Base-by-base conservation (phyloP, 2,888 invertebrate species). In the Branchipolynoe longqiensis region DNA sequence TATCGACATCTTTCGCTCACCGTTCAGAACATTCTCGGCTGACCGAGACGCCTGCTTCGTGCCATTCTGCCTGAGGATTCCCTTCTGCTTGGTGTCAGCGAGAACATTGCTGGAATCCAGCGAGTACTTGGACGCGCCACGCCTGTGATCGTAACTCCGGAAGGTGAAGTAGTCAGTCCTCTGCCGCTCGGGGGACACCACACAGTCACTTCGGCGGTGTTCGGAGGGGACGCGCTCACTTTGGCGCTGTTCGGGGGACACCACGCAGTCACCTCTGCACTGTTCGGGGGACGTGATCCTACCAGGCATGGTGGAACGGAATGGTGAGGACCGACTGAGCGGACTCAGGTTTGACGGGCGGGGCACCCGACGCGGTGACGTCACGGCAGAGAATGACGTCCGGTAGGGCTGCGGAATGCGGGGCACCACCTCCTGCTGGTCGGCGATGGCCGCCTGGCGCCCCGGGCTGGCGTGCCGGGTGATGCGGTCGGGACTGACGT, bases 341-440 rank as follows among this genome's bases (percentile, higher is more conserved):
- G 59, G 40, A 8, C 40, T 31, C 28, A 41, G 31, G 28, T 40
- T 40, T 22, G 36, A 28, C 1, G 54, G 38, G 14, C 74, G 38
- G 1, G 56, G 69, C 3, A 87, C 62, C 83, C 90, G 86, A 22
- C 88, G 86, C 6, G 91, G 91, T 0, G 90, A 89, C n/a, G 90
- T 89, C 33, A 91, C 90, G 0, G 92, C 92, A 82, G 92, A 92
- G 86, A 92, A 92, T 85, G 92, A 92, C 48, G 92, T 92, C 48
- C 91, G 88, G 87, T 92, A 92, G 0, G 92, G 91, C 88, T 92
- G 92, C 0, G 91, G 88, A 62, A 92, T 86, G n/a, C 86, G 58
- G 2, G 87, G 84, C 18, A 86, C 83, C 48, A 87, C 87, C 12
- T 83, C 84, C 28, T 82, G 85, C 28, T 73, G 82, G 12, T 85